phyloP scores from a whole-genome alignment of 2,797 vertebrate genomes.

The Carcharodon carcharias region DNA sequence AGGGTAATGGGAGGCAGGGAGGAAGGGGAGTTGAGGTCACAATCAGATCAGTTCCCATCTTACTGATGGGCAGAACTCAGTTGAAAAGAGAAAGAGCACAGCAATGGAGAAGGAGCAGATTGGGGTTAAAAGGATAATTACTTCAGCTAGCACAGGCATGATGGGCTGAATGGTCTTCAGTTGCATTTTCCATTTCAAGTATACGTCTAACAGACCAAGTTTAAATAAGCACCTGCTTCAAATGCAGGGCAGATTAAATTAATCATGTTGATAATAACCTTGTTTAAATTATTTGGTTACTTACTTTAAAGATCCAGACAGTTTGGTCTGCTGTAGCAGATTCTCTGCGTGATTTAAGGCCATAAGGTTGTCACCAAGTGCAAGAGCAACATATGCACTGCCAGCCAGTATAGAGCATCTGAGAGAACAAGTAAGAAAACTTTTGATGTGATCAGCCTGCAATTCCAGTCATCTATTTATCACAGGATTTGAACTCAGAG shows the following conservation, averaged over 20 bases:
- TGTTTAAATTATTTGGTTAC: conserved; percentile 44
- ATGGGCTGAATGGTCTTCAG: not conserved
- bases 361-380: conserved; percentile 92
- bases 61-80: too few relatives aligned
- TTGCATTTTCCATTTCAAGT: not conserved
- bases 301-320: conserved; percentile 96
- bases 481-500: not conserved
- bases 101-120: not conserved
- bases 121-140: not conserved
- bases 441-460: not conserved
- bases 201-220: not conserved
- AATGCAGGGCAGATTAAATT: not conserved
- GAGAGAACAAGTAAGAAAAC: not conserved
- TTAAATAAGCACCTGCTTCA: not conserved
- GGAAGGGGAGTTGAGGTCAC: too few relatives aligned
- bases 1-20: too few relatives aligned
- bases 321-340: conserved; percentile 87
- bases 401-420: conserved; percentile 95
- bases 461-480: not conserved
- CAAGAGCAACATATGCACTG: conserved; percentile 86
- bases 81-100: not conserved
- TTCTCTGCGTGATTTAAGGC: conserved; percentile 91
- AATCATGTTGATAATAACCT: not conserved
- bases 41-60: too few relatives aligned
- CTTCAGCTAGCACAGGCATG: not conserved